Base-by-base conservation (phyloP, 2,797 vertebrate genomes). In the Neosilurus hyrtlii region DNA sequence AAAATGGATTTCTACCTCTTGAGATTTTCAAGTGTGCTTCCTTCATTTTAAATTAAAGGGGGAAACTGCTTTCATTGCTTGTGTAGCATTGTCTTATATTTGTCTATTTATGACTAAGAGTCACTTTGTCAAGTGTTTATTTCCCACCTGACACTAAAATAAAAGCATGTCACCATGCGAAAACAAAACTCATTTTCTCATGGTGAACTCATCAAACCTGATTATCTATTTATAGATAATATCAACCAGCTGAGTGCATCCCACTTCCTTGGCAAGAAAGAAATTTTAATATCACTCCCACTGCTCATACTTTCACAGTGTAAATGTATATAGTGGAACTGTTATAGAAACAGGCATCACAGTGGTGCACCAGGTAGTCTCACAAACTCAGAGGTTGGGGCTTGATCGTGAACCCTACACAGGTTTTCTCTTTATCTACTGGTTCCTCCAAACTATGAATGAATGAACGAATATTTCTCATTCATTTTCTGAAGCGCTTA, bases 61-160 rank as follows among this genome's bases (percentile, higher is more conserved):
- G 16, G 51, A 66, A 79, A 51, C 37, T 65, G 30, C 30, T 24
- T 71, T 65, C 20, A 51, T 14, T 75, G 76, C 76, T 76, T 80
- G 56, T 57, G 35, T 24, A 37, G 22, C 20, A 20, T 70, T 51
- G 2, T 20, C 49, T 49, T 65, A 4, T 56, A 56, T 83, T 87
- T 81, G 65, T 63, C 49, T 30, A 67, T n/a, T 11, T 20, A 61
- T 84, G 51, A 86, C 54, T 75, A 81, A 24, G 22, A 62, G 59
- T 77, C 59, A 30, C 72, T 22, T 2, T 26, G 76, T 67, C 54
- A 73, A 85, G 84, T 85, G 84, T 85, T 82, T 79, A 56, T 68
- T 82, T 82, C 80, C 80, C 8, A 37, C 52, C 71, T 82, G 26
- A 82, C 72, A 26, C n/a, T 78, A 65, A 72, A 78, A 82, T 56